Evolutionary conservation across 1,140 invertebrate species (phyloP), one percentile per base, ranked within the genome.

Genomic region (Nasonia vitripennis): DNA sequence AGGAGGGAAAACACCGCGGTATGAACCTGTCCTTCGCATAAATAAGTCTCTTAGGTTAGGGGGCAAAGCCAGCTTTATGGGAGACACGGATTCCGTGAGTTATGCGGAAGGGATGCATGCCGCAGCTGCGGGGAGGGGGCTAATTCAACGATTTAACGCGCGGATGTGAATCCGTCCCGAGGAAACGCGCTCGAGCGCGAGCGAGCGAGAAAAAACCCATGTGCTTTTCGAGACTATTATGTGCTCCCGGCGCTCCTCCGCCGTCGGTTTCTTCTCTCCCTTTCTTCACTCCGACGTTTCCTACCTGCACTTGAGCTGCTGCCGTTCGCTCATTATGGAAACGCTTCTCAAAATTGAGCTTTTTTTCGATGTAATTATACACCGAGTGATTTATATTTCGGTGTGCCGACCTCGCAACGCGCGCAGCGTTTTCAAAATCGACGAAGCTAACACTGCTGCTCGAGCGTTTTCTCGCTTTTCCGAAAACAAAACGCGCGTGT

Each of bases 11-110:
- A 17, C 5, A 37, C n/a, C 27, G 80, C 86, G 82, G 84, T 87
- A 87, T 89, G 89, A 91, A 91, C 90, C 90, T 91, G 91, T 90
- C 89, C 79, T 86, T 86, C 84, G 87, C 91, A 90, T 92, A 91
- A 92, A 91, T 91, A 91, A 91, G 87, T 86, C 83, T 87, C 87
- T 70, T 86, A 87, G 90, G 90, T 90, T 90, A 91, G 87, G 79
- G 87, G 80, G 87, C n/a, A 89, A 87, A 90, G 88, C 1, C 91
- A 88, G 87, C 78, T 90, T 90, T 89, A 90, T 3, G 51, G 87
- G 89, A 88, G 90, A 90, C 41, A 62, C 90, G 90, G 91, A 91
- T 91, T 88, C 87, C 88, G 86, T 91, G 90, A 91, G 90, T 91
- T 91, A 91, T 90, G 88, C 87, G 83, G 87, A 83, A 86, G 85